Conservation (phyloP, 2,113 vertebrate genomes). For the Toxotes chatareus region DNA sequence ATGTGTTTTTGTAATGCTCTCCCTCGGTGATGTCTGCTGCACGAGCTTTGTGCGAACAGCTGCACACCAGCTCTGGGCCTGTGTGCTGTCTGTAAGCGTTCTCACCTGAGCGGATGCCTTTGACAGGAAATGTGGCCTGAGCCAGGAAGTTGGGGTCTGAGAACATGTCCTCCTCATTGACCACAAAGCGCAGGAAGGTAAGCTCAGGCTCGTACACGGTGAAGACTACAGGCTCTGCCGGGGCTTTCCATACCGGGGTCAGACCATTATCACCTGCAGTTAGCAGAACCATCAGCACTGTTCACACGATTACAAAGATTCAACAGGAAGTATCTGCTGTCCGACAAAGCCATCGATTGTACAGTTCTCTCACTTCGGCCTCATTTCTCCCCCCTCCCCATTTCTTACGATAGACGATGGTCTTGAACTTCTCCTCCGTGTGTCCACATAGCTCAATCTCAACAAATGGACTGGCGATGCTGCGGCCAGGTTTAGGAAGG, state of each 20-base stretch:
- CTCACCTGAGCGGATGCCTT: conserved; percentile 93
- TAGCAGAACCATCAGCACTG: not conserved
- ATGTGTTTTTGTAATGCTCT: not conserved
- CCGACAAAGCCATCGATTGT: not conserved
- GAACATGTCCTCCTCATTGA: conserved; percentile 99
- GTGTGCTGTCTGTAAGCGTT: not conserved
- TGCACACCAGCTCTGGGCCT: not conserved
- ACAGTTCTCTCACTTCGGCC: not conserved
- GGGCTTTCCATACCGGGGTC: conserved; percentile 91
- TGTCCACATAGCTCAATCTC: conserved; percentile 96
- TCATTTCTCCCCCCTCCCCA: not conserved
- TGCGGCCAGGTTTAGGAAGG: conserved; percentile 92
- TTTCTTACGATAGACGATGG: conserved; percentile 85
- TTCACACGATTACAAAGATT: not conserved
- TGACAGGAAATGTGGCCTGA: conserved; percentile 94
- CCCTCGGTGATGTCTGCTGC: not conserved
- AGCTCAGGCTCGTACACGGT: conserved; percentile 91
- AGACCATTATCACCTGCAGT: conserved; percentile 94
- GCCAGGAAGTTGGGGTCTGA: conserved; percentile 98
- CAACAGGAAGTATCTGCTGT: not conserved
- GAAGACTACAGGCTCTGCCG: conserved; percentile 88
- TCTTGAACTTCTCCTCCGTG: conserved; percentile 94
- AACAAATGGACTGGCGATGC: conserved; percentile 95
- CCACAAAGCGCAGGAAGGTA: conserved; percentile 93
- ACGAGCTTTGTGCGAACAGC: not conserved